These are phyloP conservation scores for Drosophila paramelanica DNA, from an alignment of 2,888 invertebrate genomes.

Conservation along the genomic window DNA sequence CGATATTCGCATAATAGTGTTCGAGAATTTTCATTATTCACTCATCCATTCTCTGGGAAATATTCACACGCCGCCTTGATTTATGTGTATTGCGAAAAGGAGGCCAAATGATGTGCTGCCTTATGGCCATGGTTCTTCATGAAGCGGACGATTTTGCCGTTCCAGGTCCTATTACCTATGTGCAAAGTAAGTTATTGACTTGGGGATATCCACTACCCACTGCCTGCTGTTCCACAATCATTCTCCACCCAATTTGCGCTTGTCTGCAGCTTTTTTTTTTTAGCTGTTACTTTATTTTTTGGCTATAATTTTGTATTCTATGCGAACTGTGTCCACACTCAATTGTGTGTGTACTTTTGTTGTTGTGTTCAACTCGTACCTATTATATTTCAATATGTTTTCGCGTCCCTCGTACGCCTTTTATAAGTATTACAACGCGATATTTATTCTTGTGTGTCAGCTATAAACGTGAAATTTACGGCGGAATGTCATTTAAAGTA, in stretches of 20 bases:
- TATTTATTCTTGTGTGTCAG: slow-evolving; percentile 79
- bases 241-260: slow-evolving; percentile 8
- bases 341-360: not conserved
- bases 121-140: not conserved
- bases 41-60: not conserved
- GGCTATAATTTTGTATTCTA: slow-evolving; percentile 57
- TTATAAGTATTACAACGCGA: slow-evolving; percentile 58
- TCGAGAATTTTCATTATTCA: not conserved
- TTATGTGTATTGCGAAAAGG: slow-evolving; percentile 1
- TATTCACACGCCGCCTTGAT: not conserved
- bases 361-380: slow-evolving; percentile 23
- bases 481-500: slow-evolving; percentile 77
- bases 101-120: slow-evolving; percentile 1
- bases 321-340: slow-evolving; percentile 14
- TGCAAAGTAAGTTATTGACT: slow-evolving; percentile 2
- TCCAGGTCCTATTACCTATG: not conserved
- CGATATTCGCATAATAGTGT: not conserved
- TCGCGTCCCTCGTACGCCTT: slow-evolving; percentile 26
- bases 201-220: not conserved
- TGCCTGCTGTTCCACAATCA: not conserved
- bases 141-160: not conserved
- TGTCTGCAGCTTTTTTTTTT: slow-evolving; percentile 10
- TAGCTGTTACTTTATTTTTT: slow-evolving; percentile 47
- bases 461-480: slow-evolving; percentile 81
- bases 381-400: slow-evolving; percentile 52